A percentile compares a stretch with the other conserved stretches of the same genome.
Conservation (phyloP, 2,113 vertebrate genomes). For the Cyprinodon brontotheroides region DNA sequence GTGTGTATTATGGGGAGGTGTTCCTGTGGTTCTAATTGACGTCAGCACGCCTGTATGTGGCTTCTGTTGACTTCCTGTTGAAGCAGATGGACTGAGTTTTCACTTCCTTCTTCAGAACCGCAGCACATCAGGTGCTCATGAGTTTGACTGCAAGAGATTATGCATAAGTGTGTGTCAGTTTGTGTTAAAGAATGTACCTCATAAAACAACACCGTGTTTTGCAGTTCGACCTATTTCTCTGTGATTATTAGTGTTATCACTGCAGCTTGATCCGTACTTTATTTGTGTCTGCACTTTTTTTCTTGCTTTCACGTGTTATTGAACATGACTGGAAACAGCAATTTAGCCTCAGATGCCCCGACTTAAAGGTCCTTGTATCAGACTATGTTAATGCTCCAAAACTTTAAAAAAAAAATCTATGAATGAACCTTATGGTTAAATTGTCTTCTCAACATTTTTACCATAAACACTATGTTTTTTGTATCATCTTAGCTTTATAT, state of each 20-base stretch:
- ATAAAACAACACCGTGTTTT: slow-evolving; percentile 11
- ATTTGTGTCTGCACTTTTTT: not conserved
- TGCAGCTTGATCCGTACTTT: too few relatives aligned
- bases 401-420: not conserved
- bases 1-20: slow-evolving; percentile 57
- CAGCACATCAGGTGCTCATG: slow-evolving; percentile 71
- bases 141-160: slow-evolving; percentile 29
- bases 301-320: not conserved
- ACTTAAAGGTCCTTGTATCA: not conserved
- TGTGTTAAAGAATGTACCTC: not conserved
- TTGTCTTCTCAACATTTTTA: not conserved
- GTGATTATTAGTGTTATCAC: not conserved
- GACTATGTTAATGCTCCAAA: not conserved
- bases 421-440: not conserved
- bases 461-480: not conserved
- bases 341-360: not conserved
- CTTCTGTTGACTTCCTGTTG: slow-evolving; percentile 84
- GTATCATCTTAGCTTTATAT: too few relatives aligned
- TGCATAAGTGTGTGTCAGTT: slow-evolving; percentile 22
- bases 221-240: not conserved
- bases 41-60: slow-evolving; percentile 78
- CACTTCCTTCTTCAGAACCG: slow-evolving; percentile 78
- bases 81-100: slow-evolving; percentile 79
- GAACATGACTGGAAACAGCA: not conserved
- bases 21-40: slow-evolving; percentile 83